Percentiles rank a stretch among this genome's conserved stretches.
phyloP scores from a whole-genome alignment of 2,888 invertebrate species.

The Trypoxylon attenuatum region DNA sequence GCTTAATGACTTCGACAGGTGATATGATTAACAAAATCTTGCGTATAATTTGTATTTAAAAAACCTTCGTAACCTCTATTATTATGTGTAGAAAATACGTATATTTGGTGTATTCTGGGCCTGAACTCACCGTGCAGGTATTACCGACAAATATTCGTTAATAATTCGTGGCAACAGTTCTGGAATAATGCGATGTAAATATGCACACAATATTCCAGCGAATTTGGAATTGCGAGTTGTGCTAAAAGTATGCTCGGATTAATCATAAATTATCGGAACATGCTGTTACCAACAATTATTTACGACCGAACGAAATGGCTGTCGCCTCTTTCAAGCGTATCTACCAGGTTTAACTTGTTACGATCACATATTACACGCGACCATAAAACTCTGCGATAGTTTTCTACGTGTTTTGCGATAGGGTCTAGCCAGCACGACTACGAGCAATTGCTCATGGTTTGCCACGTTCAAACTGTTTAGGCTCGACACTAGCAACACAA shows the following conservation, averaged over 20 bases:
- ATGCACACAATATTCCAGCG: not conserved
- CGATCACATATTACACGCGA: not conserved
- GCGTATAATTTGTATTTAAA: no score
- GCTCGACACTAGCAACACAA: no score
- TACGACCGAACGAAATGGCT: constrained; percentile 1
- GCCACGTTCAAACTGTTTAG: no score
- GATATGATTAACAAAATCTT: no score
- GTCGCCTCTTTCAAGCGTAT: not conserved
- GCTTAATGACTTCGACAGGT: no score
- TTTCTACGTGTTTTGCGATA: no score
- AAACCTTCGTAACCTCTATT: no score
- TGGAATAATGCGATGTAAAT: constrained; percentile 10
- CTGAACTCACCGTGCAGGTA: not conserved
- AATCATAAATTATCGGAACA: constrained; percentile 14
- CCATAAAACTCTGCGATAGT: not conserved
- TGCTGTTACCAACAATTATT: constrained; percentile 18
- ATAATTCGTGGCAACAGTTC: not conserved
- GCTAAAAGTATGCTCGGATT: constrained; percentile 2
- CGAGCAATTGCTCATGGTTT: no score
- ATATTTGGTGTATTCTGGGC: not conserved
- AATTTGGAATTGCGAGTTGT: not conserved
- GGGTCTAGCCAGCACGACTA: no score
- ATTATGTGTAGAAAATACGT: no score
- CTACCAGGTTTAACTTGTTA: not conserved
- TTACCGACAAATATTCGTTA: not conserved